Base-by-base conservation (phyloP, 2,113 vertebrate genomes). In the Ceyx margarethae region DNA sequence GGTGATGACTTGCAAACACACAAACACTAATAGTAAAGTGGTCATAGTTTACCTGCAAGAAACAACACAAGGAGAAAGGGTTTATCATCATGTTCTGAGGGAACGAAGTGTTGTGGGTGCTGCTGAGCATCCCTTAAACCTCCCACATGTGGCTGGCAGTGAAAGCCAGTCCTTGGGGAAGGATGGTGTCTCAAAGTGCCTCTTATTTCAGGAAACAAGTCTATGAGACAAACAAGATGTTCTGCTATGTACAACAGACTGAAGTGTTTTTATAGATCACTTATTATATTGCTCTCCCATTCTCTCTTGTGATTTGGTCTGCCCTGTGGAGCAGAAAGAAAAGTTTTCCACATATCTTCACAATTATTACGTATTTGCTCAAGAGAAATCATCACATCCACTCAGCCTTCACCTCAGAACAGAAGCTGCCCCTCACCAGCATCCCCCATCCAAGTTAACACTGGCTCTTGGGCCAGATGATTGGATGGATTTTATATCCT, bases 41-140 rank as follows among this genome's bases (percentile, higher is more conserved):
- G 98, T 97, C 98, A 99, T 99, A 92, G 94, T 98, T 98, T 95
- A 98, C 98, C 99, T 99, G 98, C 42, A 97, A 96, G 86, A 96
- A 86, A 86, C 50, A 85, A 76, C 54, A 96, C n/a, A 94, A n/a
- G 45, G 74, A 93, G 80, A 94, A 54, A 82, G 4, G 91, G 40
- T 96, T 80, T 71, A 57, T 53, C 5, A 50, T 33, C 33, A 20
- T 23, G 46, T 57, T 40, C 26, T 29, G 1, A 35, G 4, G 26
- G 16, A 53, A 46, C 1, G 5, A 16, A n/a, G 31, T 2, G 40
- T 26, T 54, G 25, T 2, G 20, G 58, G 17, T 65, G 80, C 31
- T 90, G 42, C 51, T 50, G 71, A 0, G 1, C 37, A 37, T 37
- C 43, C 46, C 77, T 71, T 72, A 62, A 85, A 21, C 17, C 61